Evolutionary conservation across 2,888 invertebrate species (phyloP).

Genomic region (Erebia epiphron): DNA sequence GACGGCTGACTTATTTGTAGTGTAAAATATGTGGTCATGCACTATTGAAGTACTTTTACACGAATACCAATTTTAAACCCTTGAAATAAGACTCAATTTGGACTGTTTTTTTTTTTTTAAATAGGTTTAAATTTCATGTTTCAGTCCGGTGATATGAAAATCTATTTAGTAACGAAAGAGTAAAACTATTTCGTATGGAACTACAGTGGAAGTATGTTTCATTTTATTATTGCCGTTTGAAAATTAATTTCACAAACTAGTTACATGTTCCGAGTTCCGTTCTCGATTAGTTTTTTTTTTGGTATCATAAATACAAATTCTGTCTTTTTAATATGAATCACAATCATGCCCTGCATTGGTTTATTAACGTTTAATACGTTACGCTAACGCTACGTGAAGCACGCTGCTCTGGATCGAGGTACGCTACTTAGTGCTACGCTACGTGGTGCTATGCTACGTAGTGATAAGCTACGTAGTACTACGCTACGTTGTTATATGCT

Average conservation of each 20-base stretch:
- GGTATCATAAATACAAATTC: no score
- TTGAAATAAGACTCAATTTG: not conserved
- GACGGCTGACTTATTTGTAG: constrained; percentile 25
- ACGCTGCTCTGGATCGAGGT: not conserved
- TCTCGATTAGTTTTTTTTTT: no score
- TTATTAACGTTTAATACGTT: not conserved
- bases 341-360: no score
- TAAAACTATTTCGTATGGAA: not conserved
- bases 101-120: not conserved
- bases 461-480: not conserved
- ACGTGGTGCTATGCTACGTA: no score
- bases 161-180: not conserved
- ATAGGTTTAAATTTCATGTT: constrained; percentile 14
- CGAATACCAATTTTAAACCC: not conserved
- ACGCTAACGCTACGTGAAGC: not conserved
- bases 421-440: not conserved
- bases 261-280: no score
- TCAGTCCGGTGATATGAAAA: constrained; percentile 8
- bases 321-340: no score
- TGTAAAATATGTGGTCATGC: no score
- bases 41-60: not conserved
- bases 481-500: no score
- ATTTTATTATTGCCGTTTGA: no score
- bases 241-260: no score
- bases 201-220: not conserved